Conservation (phyloP, 1,140 invertebrate genomes). For the Drosophila sulfurigaster region DNA sequence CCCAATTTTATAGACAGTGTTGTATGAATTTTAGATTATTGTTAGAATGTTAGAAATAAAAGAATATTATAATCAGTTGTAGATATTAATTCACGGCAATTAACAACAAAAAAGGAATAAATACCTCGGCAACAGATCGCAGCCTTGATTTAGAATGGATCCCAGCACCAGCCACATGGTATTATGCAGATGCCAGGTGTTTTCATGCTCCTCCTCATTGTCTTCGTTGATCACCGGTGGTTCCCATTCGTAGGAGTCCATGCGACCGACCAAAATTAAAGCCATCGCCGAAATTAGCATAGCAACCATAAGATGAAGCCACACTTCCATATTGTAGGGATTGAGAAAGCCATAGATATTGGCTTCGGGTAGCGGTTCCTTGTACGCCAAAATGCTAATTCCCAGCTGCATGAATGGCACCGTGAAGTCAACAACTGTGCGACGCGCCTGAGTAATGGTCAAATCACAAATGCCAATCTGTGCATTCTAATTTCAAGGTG, state of each 20-base stretch:
- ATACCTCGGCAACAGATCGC: slow-evolving; percentile 91
- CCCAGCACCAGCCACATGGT: slow-evolving; percentile 92
- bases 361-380: slow-evolving; percentile 93
- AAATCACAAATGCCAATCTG: slow-evolving; percentile 95
- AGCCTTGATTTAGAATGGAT: slow-evolving; percentile 92
- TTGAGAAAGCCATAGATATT: slow-evolving; percentile 96
- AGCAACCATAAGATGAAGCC: slow-evolving; percentile 97
- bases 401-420: slow-evolving; percentile 96
- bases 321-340: slow-evolving; percentile 95
- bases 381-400: slow-evolving; percentile 94
- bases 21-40: no score
- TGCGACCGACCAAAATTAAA: slow-evolving; percentile 96
- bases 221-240: slow-evolving; percentile 90
- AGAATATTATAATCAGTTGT: not conserved
- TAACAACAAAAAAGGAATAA: no score
- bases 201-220: slow-evolving; percentile 90
- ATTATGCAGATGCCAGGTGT: slow-evolving; percentile 91
- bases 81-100: slow-evolving; percentile 62
- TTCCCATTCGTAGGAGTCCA: slow-evolving; percentile 90
- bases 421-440: slow-evolving; percentile 94
- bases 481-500: slow-evolving; percentile 88
- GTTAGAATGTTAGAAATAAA: no score
- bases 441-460: slow-evolving; percentile 94
- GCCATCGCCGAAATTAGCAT: slow-evolving; percentile 95
- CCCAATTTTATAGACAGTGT: no score